A percentile compares a stretch with the other conserved stretches of the same genome.
These are phyloP conservation scores for Phylloscopus whistleri DNA, from an alignment of 2,113 vertebrate species.

Conservation along the genomic window DNA sequence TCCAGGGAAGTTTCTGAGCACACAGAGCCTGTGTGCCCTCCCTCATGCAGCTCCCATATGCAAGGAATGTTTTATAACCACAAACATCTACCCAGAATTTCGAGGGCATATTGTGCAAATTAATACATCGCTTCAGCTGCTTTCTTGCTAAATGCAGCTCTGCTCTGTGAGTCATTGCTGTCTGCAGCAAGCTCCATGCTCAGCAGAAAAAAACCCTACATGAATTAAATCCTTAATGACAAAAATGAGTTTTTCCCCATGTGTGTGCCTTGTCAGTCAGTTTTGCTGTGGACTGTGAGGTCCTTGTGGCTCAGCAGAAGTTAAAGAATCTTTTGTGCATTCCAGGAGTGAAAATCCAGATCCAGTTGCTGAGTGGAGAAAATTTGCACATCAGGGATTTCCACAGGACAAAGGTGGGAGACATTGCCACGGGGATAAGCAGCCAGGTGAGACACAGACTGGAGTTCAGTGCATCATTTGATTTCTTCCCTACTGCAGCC, in stretches of 20 bases:
- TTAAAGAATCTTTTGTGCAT: not conserved
- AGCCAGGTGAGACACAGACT: slow-evolving; percentile 83
- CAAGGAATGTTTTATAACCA: not conserved
- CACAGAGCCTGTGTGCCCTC: not conserved
- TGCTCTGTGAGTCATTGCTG: slow-evolving; percentile 6
- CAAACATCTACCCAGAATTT: not conserved
- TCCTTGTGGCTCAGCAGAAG: not conserved
- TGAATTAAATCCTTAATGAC: not conserved
- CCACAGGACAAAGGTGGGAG: slow-evolving; percentile 87
- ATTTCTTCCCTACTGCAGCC: not conserved
- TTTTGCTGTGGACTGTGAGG: not conserved
- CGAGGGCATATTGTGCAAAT: not conserved
- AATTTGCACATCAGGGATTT: slow-evolving; percentile 89
- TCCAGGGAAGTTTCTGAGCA: not conserved
- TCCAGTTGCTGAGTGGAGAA: slow-evolving; percentile 83
- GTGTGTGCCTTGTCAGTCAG: not conserved
- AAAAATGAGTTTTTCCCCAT: not conserved
- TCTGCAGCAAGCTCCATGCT: not conserved
- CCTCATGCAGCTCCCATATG: not conserved
- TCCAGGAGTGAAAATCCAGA: slow-evolving; percentile 89
- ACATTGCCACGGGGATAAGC: slow-evolving; percentile 93
- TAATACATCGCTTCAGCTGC: not conserved
- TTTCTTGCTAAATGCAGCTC: slow-evolving; percentile 17
- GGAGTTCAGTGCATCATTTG: not conserved
- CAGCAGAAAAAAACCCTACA: not conserved